phyloP scores from a whole-genome alignment of 2,797 vertebrate species.

The Anguilla obscura region DNA sequence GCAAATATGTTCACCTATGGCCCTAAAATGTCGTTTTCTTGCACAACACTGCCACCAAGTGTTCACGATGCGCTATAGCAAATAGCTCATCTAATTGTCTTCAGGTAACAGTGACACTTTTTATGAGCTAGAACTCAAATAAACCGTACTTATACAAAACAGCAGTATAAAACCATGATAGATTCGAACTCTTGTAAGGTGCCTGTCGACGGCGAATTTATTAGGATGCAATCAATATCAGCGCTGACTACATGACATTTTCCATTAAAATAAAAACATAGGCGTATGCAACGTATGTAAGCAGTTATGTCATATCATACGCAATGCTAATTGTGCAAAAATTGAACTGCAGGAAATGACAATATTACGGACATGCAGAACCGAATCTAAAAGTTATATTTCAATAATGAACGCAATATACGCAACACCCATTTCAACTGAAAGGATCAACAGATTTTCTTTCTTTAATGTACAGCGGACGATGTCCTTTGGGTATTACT shows the following conservation, averaged over 20 bases:
- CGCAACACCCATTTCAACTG: neutral
- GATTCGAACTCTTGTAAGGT: neutral
- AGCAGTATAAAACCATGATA: neutral
- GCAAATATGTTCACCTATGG: neutral
- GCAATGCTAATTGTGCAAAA: neutral
- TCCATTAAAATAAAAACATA: neutral
- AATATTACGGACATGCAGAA: neutral
- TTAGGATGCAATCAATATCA: neutral
- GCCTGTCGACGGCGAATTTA: neutral
- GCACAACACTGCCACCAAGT: slow-evolving; percentile 19
- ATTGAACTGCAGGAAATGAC: neutral
- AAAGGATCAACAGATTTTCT: neutral
- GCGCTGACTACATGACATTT: neutral
- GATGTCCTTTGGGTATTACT: neutral
- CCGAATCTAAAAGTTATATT: neutral
- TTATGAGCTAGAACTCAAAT: neutral
- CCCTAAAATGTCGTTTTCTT: neutral
- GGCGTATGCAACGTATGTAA: neutral
- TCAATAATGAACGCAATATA: neutral
- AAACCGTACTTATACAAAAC: neutral
- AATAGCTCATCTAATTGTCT: neutral
- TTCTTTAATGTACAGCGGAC: neutral
- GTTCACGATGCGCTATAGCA: neutral
- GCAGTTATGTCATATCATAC: neutral
- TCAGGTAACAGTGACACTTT: neutral